Percentiles rank a stretch among this genome's conserved stretches.
These are phyloP conservation scores for Myotis daubentonii DNA, from an alignment of 2,797 vertebrate genomes.

Conservation along the genomic window DNA sequence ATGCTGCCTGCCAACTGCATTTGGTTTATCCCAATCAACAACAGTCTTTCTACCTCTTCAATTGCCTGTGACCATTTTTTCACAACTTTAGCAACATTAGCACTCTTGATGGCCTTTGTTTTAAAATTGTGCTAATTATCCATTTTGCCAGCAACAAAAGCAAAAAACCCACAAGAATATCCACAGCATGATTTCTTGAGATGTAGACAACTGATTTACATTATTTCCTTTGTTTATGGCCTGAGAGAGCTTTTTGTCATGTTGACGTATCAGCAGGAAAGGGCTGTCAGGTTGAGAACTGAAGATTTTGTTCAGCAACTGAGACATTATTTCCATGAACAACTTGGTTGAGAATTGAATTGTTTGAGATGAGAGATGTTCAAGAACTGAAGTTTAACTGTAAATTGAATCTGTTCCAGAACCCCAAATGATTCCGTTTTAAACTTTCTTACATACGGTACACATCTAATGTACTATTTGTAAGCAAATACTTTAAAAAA, in stretches of 20 bases:
- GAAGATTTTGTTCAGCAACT: background rate
- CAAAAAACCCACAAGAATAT: background rate
- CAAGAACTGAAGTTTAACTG: background rate
- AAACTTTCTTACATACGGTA: background rate
- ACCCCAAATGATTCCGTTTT: background rate
- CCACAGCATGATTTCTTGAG: background rate
- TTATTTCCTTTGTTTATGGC: background rate
- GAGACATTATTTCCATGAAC: background rate
- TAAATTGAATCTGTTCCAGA: background rate
- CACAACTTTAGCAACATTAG: background rate
- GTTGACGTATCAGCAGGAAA: background rate
- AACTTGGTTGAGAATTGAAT: background rate
- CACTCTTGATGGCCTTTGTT: background rate
- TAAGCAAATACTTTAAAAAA: background rate
- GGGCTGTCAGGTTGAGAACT: background rate
- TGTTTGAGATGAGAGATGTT: background rate
- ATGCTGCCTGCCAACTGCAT: no score
- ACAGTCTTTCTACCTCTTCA: background rate
- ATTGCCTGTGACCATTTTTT: background rate
- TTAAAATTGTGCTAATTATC: background rate
- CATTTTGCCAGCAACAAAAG: background rate
- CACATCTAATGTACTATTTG: background rate
- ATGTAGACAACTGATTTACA: background rate
- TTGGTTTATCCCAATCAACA: background rate
- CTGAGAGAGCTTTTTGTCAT: background rate